Conservation (phyloP, 2,888 invertebrate species). For the Onchidella celtica region DNA sequence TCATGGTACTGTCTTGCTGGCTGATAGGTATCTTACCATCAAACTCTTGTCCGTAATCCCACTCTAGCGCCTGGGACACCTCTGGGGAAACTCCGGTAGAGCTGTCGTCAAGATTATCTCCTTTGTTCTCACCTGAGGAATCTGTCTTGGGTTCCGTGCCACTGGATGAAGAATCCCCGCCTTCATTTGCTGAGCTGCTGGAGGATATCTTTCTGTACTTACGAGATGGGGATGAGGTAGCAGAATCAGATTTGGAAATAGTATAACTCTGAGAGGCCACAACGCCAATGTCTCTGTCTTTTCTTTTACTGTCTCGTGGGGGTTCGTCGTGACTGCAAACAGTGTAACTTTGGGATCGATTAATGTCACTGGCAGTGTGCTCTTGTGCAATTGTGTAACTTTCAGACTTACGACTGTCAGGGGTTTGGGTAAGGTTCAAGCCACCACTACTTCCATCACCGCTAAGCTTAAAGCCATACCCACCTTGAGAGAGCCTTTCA, state of each 20-base stretch:
- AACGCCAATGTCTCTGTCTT: background rate
- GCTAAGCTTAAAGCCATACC: background rate
- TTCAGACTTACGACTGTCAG: conserved; percentile 17
- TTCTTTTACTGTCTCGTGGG: conserved; percentile 4
- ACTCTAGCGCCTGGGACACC: conserved; percentile 53
- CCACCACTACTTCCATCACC: conserved; percentile 22
- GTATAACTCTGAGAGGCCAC: conserved; percentile 28
- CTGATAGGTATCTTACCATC: conserved; percentile 52
- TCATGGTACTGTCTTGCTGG: conserved; percentile 48
- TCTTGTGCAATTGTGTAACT: background rate
- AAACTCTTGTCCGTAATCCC: conserved; percentile 56
- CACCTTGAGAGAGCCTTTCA: background rate
- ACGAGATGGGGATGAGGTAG: conserved; percentile 28
- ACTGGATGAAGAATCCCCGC: conserved; percentile 49
- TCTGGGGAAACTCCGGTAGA: conserved; percentile 53
- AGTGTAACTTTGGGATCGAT: conserved; percentile 35
- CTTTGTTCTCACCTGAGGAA: conserved; percentile 34
- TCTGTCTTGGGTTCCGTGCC: conserved; percentile 47
- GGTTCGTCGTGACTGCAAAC: conserved; percentile 17
- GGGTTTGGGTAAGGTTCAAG: conserved; percentile 36
- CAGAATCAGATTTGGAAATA: conserved; percentile 30
- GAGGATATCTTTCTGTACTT: conserved; percentile 40
- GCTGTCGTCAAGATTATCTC: conserved; percentile 48
- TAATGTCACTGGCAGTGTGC: background rate
- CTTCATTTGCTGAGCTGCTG: conserved; percentile 30